Base-by-base conservation (phyloP, 2,888 invertebrate genomes). In the Lithosia quadra region DNA sequence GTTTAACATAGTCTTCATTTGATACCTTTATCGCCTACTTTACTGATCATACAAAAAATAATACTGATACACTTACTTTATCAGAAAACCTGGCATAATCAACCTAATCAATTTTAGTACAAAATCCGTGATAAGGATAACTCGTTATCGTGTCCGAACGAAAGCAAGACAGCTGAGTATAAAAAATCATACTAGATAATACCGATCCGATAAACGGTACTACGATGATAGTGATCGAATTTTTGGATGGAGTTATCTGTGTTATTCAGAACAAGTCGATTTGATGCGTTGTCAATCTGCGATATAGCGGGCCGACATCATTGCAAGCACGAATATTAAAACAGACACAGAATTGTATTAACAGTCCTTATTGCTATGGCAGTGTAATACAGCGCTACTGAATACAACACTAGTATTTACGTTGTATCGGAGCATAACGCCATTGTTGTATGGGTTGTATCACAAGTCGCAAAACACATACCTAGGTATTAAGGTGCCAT, bases 101-200 rank as follows among this genome's bases (percentile, higher is more conserved):
- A 86, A 80, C 70, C 86, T 90, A 92, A 92, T 92, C 91, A 91
- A 92, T 90, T 90, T 89, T 84, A 84, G 83, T 85, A 84, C 84
- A 84, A 88, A 88, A 90, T 90, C 90, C 87, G 73, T 76, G 90
- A 91, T 92, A 64, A 24, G 34, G 66, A 66, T 67, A 91, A 86
- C 80, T 83, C 67, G 68, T 83, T 87, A 88, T 88, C 90, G 77
- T 84, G 84, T 83, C 78, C 77, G 77, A 77, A 84, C 80, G 80
- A 86, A 86, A 88, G 86, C 85, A 87, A 90, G 88, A 88, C 87
- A 86, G 82, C 83, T 76, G 81, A 84, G 83, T 85, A 83, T 83
- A 84, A 86, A 89, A 64, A 87, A 88, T 88, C 86, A 78, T 88
- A 78, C 75, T 77, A 80, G 82, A 85, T 85, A 84, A 85, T 85